Evolutionary conservation across 2,888 invertebrate genomes (phyloP).

Genomic region (Aproaerema taeniolella): DNA sequence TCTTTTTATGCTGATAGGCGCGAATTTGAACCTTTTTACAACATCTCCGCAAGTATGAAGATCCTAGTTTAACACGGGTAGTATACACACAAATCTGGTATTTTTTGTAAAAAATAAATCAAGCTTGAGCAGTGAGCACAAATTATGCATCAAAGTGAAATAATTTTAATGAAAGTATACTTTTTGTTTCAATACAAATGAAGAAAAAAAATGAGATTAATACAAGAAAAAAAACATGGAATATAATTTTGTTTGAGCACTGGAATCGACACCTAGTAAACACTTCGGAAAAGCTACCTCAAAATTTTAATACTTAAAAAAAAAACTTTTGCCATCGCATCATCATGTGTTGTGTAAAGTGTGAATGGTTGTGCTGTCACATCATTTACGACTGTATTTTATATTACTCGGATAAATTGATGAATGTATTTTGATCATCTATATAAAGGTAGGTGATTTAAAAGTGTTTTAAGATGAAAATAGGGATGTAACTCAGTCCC

Average conservation of each 20-base stretch:
- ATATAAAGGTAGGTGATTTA: background rate
- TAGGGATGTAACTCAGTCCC: background rate
- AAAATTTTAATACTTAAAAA: constrained; percentile 23
- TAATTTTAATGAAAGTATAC: background rate
- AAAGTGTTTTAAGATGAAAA: background rate
- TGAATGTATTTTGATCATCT: background rate
- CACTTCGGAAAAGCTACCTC: constrained; percentile 32
- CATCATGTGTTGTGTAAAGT: constrained; percentile 17
- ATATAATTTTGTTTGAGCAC: background rate
- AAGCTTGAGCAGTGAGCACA: too few relatives aligned
- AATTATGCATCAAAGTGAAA: background rate
- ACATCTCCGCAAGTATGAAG: too few relatives aligned
- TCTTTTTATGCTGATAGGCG: too few relatives aligned
- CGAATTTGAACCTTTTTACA: too few relatives aligned
- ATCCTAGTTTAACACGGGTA: too few relatives aligned
- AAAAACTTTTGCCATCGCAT: background rate
- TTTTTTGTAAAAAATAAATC: too few relatives aligned
- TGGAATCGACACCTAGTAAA: background rate
- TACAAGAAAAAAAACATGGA: background rate
- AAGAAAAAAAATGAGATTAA: constrained; percentile 1
- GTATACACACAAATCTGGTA: too few relatives aligned
- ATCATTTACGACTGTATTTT: background rate
- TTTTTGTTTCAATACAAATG: background rate
- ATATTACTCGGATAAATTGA: background rate
- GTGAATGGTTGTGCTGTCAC: constrained; percentile 33